These are phyloP conservation scores for Tenthredo scrophulariae DNA, from an alignment of 2,888 invertebrate genomes.

Conservation along the genomic window DNA sequence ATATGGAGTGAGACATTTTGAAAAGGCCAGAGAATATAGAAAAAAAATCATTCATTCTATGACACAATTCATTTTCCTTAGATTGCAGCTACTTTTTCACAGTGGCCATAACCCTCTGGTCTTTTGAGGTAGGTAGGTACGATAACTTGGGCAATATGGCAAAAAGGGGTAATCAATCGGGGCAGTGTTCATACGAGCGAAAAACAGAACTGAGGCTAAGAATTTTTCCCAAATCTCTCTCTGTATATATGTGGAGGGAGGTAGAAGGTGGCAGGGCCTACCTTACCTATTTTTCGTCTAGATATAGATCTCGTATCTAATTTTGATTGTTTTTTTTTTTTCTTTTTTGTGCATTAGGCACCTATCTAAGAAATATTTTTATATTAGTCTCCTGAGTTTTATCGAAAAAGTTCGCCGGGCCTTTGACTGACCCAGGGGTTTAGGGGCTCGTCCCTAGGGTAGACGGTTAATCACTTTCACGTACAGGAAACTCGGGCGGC, in stretches of 20 bases:
- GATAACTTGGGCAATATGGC: slow-evolving; percentile 26
- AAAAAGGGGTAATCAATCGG: slow-evolving; percentile 34
- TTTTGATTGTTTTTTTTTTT: not conserved
- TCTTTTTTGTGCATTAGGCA: not conserved
- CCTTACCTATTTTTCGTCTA: not conserved
- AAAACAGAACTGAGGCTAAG: not conserved
- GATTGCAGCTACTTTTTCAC: slow-evolving; percentile 15
- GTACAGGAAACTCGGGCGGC: slow-evolving; percentile 13
- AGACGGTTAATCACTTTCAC: slow-evolving; percentile 36
- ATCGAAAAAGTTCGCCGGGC: slow-evolving; percentile 3
- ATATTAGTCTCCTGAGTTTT: slow-evolving; percentile 25
- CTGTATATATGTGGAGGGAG: not conserved
- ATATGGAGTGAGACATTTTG: not conserved
- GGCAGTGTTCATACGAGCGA: not conserved
- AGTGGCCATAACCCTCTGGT: not conserved
- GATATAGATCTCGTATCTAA: not conserved
- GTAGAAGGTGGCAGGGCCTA: not conserved
- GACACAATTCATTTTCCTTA: not conserved
- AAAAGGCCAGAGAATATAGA: not conserved
- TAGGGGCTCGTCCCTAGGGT: not conserved
- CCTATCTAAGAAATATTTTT: slow-evolving; percentile 8
- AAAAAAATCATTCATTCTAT: slow-evolving; percentile 16
- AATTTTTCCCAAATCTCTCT: not conserved
- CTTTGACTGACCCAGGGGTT: slow-evolving; percentile 28
- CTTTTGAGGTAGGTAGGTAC: not conserved